Conservation (phyloP, 2,113 vertebrate species). For the Dinomys branickii region DNA sequence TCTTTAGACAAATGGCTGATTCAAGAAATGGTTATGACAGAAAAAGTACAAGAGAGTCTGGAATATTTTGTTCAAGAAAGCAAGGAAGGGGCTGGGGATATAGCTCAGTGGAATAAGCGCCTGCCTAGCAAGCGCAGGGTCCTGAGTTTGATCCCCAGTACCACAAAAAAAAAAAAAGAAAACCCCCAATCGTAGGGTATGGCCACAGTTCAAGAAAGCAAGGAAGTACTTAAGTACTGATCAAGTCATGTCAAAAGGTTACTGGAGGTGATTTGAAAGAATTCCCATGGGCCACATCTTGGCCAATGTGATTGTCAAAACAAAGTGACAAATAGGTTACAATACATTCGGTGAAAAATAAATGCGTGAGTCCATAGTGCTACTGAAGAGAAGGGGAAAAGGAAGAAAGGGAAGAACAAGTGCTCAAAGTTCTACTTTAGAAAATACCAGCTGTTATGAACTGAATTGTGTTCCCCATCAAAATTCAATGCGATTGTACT, state of each 20-base stretch:
- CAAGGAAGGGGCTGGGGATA: too few relatives aligned
- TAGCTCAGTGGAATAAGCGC: too few relatives aligned
- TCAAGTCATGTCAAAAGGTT: neutral
- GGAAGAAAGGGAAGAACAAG: neutral
- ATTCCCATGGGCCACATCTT: neutral
- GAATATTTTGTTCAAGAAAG: slow-evolving; percentile 12
- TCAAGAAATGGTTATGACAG: neutral
- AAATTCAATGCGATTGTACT: neutral
- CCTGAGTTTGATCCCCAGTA: too few relatives aligned
- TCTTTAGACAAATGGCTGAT: slow-evolving; percentile 16
- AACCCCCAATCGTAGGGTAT: too few relatives aligned
- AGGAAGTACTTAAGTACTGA: neutral
- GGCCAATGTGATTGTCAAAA: neutral
- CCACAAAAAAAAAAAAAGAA: too few relatives aligned
- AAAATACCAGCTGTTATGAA: neutral
- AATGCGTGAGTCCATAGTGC: neutral
- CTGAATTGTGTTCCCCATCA: neutral
- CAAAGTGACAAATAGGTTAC: neutral
- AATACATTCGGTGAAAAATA: slow-evolving; percentile 30
- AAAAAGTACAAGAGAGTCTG: neutral
- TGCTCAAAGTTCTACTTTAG: neutral
- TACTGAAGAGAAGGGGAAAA: neutral
- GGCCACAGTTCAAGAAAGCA: slow-evolving; percentile 24
- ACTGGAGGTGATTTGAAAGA: neutral
- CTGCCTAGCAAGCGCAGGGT: too few relatives aligned